Base-by-base conservation (phyloP, 2,113 vertebrate genomes). In the Fregata magnificens region DNA sequence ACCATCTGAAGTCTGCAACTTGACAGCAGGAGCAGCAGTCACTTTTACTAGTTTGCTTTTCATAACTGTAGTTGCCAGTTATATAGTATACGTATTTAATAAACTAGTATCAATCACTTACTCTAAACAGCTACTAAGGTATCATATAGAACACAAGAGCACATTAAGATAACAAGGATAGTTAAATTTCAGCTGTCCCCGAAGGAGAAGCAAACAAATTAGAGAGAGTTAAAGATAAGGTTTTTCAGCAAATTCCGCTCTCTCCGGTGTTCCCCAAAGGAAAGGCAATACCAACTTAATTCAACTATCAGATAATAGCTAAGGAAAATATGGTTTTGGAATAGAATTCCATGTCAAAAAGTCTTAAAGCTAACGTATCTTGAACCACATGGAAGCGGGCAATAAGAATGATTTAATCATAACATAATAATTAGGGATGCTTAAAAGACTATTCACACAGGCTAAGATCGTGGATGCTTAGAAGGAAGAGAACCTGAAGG, bases 51-150 rank as follows among this genome's bases (percentile, higher is more conserved):
- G 31, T 56, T 50, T 63, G 45, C 38, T 72, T 58, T 42, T 58
- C 13, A 6, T 42, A 73, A 73, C 26, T 78, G 38, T 29, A 69
- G 61, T 32, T 67, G 13, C 24, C 38, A 77, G 24, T 69, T 90
- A 28, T 3, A 32, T 1, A 55, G 19, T 13, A 73, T 10, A 71
- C 10, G 52, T 5, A 59, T 47, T 63, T 44, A 0, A 74, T 78
- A 77, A 73, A 21, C 7, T 26, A 86, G 4, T 15, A 47, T n/a
- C 40, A 42, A 50, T 3, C 0, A 0, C 47, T 73, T 50, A 74
- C 31, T 65, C 38, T 63, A 9, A 79, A 40, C 31, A 78, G 28
- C 11, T 56, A 66, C 40, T 24, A 38, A 45, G 25, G 65, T 36
- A 76, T 36, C 56, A 76, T 3, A 24, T 0, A n/a, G 49, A 91